phyloP scores from a whole-genome alignment of 1,140 invertebrate species.

The Tigriopus japonicus region DNA sequence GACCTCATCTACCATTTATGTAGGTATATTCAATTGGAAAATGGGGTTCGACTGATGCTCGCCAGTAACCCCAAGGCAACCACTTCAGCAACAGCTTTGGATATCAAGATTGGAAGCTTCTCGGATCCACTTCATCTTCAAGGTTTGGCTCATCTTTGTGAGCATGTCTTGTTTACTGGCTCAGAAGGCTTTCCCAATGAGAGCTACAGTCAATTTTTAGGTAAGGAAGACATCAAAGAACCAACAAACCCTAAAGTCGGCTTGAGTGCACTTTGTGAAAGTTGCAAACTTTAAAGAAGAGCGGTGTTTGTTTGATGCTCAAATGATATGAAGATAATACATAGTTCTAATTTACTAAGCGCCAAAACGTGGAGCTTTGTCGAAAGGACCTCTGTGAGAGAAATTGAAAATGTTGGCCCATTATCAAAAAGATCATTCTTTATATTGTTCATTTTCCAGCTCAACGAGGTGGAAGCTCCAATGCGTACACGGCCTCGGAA shows the following conservation, averaged over 20 bases:
- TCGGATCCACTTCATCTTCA: conserved; percentile 68
- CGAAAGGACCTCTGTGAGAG: no score
- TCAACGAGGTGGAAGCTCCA: conserved; percentile 49
- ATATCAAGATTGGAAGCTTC: conserved; percentile 39
- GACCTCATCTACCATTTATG: no score
- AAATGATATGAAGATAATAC: no score
- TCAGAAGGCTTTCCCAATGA: conserved; percentile 80
- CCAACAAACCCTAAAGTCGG: neutral
- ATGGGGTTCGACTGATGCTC: conserved; percentile 1
- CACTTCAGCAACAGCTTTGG: conserved; percentile 1
- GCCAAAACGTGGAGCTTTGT: no score
- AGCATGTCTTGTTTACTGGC: conserved; percentile 93
- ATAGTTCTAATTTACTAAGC: no score
- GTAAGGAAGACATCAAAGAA: neutral
- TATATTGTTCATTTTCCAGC: neutral
- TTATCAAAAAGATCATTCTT: neutral
- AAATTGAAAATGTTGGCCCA: no score
- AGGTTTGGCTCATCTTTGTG: conserved; percentile 87
- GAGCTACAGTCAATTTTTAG: conserved; percentile 44
- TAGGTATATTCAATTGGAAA: conserved; percentile 7
- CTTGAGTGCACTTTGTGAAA: neutral
- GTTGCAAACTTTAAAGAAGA: neutral
- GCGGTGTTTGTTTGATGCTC: neutral
- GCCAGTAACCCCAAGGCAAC: neutral
- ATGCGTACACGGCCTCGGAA: conserved; percentile 71